Percentiles rank a stretch among this genome's conserved stretches.
Conservation (phyloP, 2,888 invertebrate species). For the Serripes groenlandicus region DNA sequence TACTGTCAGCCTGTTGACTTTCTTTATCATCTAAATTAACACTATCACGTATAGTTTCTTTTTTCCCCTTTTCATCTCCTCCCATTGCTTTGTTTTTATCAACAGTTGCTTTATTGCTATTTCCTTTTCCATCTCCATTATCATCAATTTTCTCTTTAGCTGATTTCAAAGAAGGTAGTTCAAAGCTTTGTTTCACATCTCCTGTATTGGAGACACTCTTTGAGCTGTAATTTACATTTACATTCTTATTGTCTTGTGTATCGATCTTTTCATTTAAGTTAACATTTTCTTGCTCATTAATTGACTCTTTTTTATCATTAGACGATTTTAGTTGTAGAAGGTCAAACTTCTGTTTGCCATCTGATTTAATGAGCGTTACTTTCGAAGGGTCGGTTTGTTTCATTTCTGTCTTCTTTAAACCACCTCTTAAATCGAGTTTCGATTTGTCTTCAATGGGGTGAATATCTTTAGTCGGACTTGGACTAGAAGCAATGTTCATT, state of each 20-base stretch:
- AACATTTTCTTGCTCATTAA: background rate
- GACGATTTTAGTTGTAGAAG: conserved; percentile 43
- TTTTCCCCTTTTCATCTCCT: background rate
- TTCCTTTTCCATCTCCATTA: background rate
- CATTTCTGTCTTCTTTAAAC: conserved; percentile 29
- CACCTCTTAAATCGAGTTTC: conserved; percentile 26
- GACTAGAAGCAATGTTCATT: background rate
- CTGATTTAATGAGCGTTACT: conserved; percentile 29
- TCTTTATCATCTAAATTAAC: too few species aligned
- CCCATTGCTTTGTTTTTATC: background rate
- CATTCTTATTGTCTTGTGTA: background rate
- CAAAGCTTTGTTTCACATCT: conserved; percentile 31
- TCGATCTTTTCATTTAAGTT: background rate
- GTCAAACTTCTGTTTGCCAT: conserved; percentile 32
- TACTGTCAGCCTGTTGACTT: too few species aligned
- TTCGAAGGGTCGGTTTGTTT: conserved; percentile 28
- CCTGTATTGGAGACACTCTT: background rate
- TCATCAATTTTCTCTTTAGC: conserved; percentile 1
- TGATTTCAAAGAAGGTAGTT: conserved; percentile 36
- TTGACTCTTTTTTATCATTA: conserved; percentile 9
- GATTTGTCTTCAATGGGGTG: background rate
- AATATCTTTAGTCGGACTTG: conserved; percentile 12
- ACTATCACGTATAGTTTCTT: background rate
- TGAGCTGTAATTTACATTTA: background rate
- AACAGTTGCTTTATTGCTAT: conserved; percentile 16